Conservation (phyloP, 2,888 invertebrate species). For the Mamestra brassicae region DNA sequence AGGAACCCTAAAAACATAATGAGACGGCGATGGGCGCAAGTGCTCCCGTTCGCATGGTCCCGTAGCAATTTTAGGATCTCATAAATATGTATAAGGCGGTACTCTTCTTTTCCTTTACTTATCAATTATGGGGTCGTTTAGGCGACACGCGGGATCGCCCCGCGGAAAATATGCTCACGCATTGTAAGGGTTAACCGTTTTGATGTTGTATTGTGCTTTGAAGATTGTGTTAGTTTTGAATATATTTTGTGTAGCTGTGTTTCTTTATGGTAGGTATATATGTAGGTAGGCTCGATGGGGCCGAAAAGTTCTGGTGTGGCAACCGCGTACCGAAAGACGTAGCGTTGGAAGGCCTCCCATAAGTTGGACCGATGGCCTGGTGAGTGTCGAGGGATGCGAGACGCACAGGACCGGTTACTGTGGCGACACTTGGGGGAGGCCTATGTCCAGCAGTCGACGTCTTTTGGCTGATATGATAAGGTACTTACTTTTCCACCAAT, state of each 20-base stretch:
- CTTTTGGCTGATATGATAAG: too few species aligned
- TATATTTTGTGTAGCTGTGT: conserved; percentile 31
- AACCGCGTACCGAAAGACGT: too few species aligned
- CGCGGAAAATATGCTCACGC: conserved; percentile 78
- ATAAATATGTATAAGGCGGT: conserved; percentile 90
- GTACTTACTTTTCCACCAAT: not conserved
- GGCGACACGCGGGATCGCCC: conserved; percentile 82
- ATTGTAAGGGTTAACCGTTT: conserved; percentile 84
- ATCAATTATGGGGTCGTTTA: conserved; percentile 91
- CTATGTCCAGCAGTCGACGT: too few species aligned
- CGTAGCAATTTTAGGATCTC: conserved; percentile 89
- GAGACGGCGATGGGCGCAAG: conserved; percentile 87
- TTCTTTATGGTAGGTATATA: conserved; percentile 2
- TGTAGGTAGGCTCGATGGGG: too few species aligned
- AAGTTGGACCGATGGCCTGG: too few species aligned
- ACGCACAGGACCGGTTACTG: too few species aligned
- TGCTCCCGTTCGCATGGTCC: conserved; percentile 89
- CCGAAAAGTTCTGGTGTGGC: too few species aligned
- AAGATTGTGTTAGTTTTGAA: conserved; percentile 72
- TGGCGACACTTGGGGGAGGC: too few species aligned
- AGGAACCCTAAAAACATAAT: conserved; percentile 89
- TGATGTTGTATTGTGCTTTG: conserved; percentile 71
- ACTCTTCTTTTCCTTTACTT: conserved; percentile 91
- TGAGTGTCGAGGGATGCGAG: too few species aligned
- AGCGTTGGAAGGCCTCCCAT: too few species aligned